Base-by-base conservation (phyloP, 64 coral and sea anemone species). In the Cladopsammia gracilis region DNA sequence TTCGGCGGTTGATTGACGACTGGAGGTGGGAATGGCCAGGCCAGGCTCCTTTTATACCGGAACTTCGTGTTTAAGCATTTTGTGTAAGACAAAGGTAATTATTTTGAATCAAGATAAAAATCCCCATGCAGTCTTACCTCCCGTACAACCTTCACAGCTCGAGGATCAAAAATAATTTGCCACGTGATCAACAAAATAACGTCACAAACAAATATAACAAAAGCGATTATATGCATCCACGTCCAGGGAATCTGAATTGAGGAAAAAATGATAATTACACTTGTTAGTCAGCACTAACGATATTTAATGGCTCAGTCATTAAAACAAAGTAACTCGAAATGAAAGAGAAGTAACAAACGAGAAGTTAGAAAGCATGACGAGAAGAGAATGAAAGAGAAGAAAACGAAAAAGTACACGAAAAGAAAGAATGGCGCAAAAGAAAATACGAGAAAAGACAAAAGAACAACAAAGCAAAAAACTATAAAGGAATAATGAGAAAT, bases 121-220 rank as follows among this genome's bases (percentile, higher is more conserved):
- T 34, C 34, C 0, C 34, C 34, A 34, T 34, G n/a, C n/a, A n/a
- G n/a, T n/a, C 58, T 48, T 67, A 84, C 80, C 58, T 84, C 80
- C 49, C 60, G 60, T 25, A 84, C 13, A 67, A 50, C 44, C 45
- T 67, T 84, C 4, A 25, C 80, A 5, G 80, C 80, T 67, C 80
- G 60, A 3, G 80, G 80, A 8, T 84, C 45, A 68, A 67, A 84
- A 84, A 84, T 1, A 49, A 50, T 19, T 84, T 84, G 80, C 80
- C 80, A 84, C 9, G 62, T 68, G 19, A 84, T n/a, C 45, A 84
- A 84, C 45, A 84, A 51, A 46, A 84, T 51, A 19, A 84, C 62
- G 62, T 84, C 80, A 68, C 15, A 7, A 66, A 84, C 18, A 67
- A 68, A 12, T 65, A 84, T 84, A 84, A 62, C 5, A 22, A 68